A percentile compares a stretch with the other conserved stretches of the same genome.
Conservation (phyloP, 2,113 vertebrate genomes). For the Mellivora capensis region DNA sequence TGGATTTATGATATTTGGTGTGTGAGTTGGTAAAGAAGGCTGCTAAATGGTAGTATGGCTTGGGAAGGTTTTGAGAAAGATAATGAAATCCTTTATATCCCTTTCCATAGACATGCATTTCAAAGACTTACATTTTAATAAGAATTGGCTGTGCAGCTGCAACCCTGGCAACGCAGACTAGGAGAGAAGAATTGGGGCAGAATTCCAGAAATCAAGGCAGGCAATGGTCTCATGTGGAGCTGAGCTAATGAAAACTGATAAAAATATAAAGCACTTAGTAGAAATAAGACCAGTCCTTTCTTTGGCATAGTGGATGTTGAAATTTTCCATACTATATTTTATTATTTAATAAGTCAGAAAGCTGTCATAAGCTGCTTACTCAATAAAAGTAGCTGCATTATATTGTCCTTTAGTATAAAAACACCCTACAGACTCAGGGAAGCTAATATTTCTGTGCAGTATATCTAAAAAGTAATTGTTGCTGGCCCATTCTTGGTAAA, state of each 20-base stretch:
- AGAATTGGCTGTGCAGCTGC: constrained; percentile 82
- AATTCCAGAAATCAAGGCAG: constrained; percentile 68
- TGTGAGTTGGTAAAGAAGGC: not conserved
- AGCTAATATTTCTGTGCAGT: not conserved
- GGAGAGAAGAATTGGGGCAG: constrained; percentile 81
- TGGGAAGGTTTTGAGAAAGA: constrained; percentile 66
- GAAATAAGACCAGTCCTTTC: constrained; percentile 28
- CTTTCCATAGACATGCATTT: constrained; percentile 50
- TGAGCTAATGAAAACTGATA: constrained; percentile 64
- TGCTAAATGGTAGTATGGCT: not conserved
- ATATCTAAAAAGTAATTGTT: constrained; percentile 11
- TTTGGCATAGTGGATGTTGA: constrained; percentile 25
- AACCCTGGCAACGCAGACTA: constrained; percentile 79
- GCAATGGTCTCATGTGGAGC: constrained; percentile 56
- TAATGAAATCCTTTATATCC: constrained; percentile 82
- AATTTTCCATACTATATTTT: constrained; percentile 19
- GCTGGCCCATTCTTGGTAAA: constrained; percentile 9
- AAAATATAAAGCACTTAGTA: constrained; percentile 46
- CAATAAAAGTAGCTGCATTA: not conserved
- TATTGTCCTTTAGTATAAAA: not conserved
- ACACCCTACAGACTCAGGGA: not conserved
- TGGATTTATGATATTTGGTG: not conserved
- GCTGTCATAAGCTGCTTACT: not conserved
- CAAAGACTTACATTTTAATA: constrained; percentile 69
- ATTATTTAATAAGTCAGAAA: constrained; percentile 15